Percentiles rank a stretch among this genome's conserved stretches.
Conservation (phyloP, 2,888 invertebrate species). For the Hetaerina titia region DNA sequence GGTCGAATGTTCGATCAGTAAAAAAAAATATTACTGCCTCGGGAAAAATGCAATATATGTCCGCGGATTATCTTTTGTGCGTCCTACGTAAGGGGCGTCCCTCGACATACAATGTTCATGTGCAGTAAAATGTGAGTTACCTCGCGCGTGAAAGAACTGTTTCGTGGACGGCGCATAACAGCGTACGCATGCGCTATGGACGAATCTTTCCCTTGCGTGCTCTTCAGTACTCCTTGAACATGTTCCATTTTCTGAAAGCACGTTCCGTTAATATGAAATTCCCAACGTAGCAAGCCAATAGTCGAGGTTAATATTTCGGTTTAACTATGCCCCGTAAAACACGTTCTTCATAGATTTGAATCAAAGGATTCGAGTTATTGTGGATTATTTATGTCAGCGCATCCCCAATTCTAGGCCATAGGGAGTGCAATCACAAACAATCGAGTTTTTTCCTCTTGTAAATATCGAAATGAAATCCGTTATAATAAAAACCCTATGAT, state of each 20-base stretch:
- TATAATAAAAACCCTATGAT: no score
- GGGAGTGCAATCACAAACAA: no score
- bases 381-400: no score
- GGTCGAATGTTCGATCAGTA: background rate
- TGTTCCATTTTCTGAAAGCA: background rate
- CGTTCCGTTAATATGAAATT: background rate
- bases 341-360: no score
- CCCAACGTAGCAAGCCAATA: no score
- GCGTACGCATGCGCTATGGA: background rate
- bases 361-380: no score
- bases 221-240: background rate
- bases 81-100: background rate
- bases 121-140: background rate
- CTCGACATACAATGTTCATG: background rate
- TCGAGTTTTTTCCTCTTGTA: no score
- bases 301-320: no score
- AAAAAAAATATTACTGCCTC: background rate
- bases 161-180: background rate
- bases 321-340: no score
- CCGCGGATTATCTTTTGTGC: background rate
- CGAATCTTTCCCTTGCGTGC: background rate
- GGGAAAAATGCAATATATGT: background rate
- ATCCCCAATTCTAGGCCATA: no score
- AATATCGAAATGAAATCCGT: no score
- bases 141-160: background rate